These are phyloP conservation scores for Solenodon paradoxus DNA, from an alignment of 2,113 vertebrate species.

Conservation along the genomic window DNA sequence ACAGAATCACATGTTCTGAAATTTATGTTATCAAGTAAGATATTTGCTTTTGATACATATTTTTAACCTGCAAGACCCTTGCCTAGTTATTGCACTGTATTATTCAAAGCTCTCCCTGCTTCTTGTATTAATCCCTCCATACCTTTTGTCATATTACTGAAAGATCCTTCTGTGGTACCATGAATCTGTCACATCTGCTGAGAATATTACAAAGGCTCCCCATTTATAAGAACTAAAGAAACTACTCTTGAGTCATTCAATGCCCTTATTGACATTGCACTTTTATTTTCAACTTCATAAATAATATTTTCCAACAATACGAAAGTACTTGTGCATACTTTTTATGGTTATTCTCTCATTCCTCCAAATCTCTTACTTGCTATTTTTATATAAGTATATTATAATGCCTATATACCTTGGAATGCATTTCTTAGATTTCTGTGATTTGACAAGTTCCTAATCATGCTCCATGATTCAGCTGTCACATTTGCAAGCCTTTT, in stretches of 20 bases:
- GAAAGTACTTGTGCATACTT: not conserved
- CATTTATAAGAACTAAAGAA: not conserved
- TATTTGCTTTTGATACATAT: not conserved
- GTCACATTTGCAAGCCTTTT: not conserved
- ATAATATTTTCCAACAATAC: not conserved
- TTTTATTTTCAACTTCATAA: not conserved
- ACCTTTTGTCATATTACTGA: not conserved
- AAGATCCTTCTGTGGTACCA: not conserved
- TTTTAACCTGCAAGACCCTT: not conserved
- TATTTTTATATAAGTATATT: not conserved
- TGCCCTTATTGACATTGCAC: not conserved
- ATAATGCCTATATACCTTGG: not conserved
- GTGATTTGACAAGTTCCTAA: not conserved
- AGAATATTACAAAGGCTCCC: not conserved
- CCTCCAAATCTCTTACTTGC: not conserved
- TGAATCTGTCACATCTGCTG: not conserved
- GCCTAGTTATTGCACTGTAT: not conserved
- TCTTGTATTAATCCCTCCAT: not conserved
- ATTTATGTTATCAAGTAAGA: not conserved
- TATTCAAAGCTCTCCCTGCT: not conserved
- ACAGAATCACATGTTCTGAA: conserved; percentile 29
- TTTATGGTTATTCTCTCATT: not conserved
- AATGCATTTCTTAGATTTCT: not conserved
- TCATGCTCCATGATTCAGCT: not conserved
- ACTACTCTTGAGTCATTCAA: not conserved